Evolutionary conservation across 2,888 invertebrate genomes (phyloP), one percentile per base, ranked within the genome.

Genomic region (Patella ulyssiponensis): DNA sequence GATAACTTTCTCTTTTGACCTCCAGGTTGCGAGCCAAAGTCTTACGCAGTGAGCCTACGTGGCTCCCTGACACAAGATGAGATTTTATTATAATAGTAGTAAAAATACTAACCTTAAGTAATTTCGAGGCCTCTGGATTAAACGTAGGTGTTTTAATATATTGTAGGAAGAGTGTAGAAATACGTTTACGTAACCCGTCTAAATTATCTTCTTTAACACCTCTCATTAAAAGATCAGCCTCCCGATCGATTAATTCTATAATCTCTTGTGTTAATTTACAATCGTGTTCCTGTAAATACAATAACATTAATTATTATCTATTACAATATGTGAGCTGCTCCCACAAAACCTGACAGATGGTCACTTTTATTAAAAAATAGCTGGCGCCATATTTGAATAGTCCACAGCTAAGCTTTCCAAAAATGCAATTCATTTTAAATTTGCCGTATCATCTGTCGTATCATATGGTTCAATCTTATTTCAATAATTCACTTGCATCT

Each of bases 151-250:
- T 92, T 80, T 91, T 91, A 84, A 91, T 90, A 86, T 91, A 92
- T 84, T 92, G 92, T 79, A 92, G 87, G 86, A 92, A 92, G n/a
- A 93, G 86, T 11, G 92, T 92, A 64, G 94, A 93, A 64, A 95
- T 94, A 84, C 96, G 93, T 84, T 94, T 94, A 82, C 95, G 93
- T 69, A 96, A 91, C 81, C 94, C 94, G 80, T 94, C 94, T 5
- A 96, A 91, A 84, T 94, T 93, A 71, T 92, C 91, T 72, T 93
- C 92, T 76, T 93, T 92, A 72, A 95, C 93, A 58, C 94, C 94
- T 81, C 95, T 92, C 58, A 94, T 94, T 17, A 95, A 90, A 14
- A 96, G 92, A 82, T 94, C 94, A 77, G 95, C 94, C 89, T 95
- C 95, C 88, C 95, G 93, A 86, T 96, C 95, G 73, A 96, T 92